Evolutionary conservation across 2,888 invertebrate genomes (phyloP).

Genomic region (Diarsia dahlii): DNA sequence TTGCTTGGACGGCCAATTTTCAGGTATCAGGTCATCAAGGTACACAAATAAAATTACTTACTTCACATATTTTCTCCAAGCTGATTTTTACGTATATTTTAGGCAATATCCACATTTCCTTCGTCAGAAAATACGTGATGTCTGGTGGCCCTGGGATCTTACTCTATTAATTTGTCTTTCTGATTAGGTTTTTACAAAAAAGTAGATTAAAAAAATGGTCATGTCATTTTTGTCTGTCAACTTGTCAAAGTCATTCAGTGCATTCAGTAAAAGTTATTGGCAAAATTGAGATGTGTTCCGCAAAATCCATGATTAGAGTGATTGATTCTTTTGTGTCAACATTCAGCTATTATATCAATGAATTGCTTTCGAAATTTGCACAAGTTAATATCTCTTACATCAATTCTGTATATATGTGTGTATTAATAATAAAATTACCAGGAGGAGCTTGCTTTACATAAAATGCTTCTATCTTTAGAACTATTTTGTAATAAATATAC

Average conservation of each 20-base stretch:
- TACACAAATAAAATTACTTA: no score
- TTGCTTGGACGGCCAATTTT: no score
- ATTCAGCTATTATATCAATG: neutral
- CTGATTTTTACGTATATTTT: no score
- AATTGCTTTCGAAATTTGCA: conserved; percentile 6
- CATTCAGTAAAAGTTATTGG: conserved; percentile 9
- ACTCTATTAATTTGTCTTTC: no score
- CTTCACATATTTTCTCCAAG: no score
- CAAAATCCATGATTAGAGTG: neutral
- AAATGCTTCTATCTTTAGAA: neutral
- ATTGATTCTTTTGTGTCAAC: conserved; percentile 14
- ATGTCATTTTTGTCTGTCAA: conserved; percentile 49
- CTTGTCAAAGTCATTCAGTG: conserved; percentile 42
- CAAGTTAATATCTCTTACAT: conserved; percentile 24
- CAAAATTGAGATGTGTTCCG: conserved; percentile 15
- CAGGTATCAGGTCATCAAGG: no score
- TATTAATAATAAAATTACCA: neutral
- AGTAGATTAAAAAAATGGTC: conserved; percentile 9
- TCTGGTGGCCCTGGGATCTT: no score
- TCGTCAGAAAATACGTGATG: no score
- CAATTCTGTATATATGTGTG: conserved; percentile 1
- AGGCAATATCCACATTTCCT: no score
- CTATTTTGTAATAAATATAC: neutral
- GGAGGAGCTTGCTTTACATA: conserved; percentile 15
- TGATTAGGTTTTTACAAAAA: neutral